Evolutionary conservation across 2,888 invertebrate species (phyloP).

Genomic region (Trachelus troglodyta): DNA sequence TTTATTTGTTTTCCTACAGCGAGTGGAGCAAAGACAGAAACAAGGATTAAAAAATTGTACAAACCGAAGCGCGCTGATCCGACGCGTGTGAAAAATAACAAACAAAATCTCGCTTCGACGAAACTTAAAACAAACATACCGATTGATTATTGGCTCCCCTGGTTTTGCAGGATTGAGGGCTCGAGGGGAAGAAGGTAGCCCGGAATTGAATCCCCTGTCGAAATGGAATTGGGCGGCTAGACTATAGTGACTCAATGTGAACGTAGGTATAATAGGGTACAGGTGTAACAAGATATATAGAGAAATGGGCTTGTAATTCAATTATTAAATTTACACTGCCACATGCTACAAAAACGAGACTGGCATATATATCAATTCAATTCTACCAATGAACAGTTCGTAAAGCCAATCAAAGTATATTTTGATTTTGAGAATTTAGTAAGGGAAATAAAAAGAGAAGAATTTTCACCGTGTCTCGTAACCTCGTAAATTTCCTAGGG

Average conservation of each 20-base stretch:
- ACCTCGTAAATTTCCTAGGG: background rate
- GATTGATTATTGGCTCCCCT: conserved; percentile 44
- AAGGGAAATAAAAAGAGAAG: background rate
- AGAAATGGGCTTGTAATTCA: conserved; percentile 30
- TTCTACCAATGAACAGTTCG: background rate
- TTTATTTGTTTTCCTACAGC: background rate
- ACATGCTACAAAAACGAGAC: background rate
- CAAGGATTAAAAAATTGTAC: conserved; percentile 3
- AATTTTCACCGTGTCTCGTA: background rate
- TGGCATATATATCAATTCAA: background rate
- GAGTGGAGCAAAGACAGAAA: conserved; percentile 3
- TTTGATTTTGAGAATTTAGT: background rate
- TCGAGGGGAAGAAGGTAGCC: background rate
- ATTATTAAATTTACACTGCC: conserved; percentile 30
- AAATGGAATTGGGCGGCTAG: conserved; percentile 40
- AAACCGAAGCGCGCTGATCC: conserved; percentile 36
- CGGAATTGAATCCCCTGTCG: conserved; percentile 40
- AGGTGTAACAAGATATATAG: background rate
- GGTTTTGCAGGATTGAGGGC: background rate
- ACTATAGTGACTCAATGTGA: background rate
- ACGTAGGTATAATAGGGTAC: background rate
- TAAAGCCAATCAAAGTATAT: background rate
- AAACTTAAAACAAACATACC: conserved; percentile 53
- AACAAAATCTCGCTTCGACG: conserved; percentile 44
- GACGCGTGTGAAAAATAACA: conserved; percentile 47